Percentiles rank a stretch among this genome's conserved stretches.
These are phyloP conservation scores for Heliconius hewitsoni DNA, from an alignment of 1,140 invertebrate genomes.

Conservation along the genomic window DNA sequence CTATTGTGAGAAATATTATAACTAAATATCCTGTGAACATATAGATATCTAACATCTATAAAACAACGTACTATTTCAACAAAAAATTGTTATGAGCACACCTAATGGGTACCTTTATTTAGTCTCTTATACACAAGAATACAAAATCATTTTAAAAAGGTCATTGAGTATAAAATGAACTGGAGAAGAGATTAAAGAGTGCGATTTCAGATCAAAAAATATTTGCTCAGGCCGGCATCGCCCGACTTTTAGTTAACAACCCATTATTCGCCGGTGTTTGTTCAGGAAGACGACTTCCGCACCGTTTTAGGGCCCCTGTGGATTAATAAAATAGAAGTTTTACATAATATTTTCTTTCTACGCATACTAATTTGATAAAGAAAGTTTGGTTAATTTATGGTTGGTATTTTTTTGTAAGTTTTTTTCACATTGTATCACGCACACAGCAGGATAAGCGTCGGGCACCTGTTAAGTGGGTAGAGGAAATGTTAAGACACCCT, in stretches of 20 bases:
- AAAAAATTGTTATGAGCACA: no score
- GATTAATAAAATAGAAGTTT: constrained; percentile 11
- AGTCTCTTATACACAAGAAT: not conserved
- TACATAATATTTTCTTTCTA: not conserved
- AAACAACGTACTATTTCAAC: not conserved
- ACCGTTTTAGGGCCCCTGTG: constrained; percentile 4
- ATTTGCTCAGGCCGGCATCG: constrained; percentile 23
- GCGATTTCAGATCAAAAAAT: constrained; percentile 25
- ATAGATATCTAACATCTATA: not conserved
- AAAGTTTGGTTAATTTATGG: not conserved
- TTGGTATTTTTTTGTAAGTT: no score
- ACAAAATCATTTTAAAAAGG: not conserved
- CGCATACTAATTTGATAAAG: not conserved
- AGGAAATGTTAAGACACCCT: no score
- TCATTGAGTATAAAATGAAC: constrained; percentile 15
- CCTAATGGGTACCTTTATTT: not conserved
- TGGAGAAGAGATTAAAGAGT: constrained; percentile 21
- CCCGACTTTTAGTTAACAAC: constrained; percentile 23
- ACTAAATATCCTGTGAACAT: not conserved
- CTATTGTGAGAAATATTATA: no score
- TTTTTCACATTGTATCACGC: no score
- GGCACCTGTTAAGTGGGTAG: no score
- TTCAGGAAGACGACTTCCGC: constrained; percentile 24
- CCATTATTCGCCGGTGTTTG: constrained; percentile 22
- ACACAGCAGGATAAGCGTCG: no score